Conservation (phyloP, 2,113 vertebrate genomes). For the Gulo gulo region DNA sequence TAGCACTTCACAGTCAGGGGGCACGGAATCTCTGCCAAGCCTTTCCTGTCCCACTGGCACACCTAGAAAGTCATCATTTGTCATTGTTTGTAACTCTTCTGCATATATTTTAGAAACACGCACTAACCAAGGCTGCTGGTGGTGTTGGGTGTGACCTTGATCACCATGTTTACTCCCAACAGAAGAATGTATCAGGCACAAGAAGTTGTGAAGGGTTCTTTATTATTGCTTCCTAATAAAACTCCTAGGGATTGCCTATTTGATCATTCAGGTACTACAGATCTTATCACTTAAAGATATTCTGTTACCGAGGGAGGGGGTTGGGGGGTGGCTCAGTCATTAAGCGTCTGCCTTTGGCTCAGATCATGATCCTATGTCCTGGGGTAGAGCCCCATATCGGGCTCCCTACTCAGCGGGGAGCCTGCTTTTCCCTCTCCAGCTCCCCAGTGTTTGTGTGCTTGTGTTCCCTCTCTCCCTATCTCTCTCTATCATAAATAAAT, state of each 20-base stretch:
- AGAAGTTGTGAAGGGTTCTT: not conserved
- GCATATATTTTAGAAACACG: not conserved
- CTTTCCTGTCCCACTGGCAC: not conserved
- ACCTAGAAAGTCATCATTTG: not conserved
- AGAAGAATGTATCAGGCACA: not conserved
- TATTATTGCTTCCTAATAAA: not conserved
- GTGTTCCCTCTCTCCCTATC: no score
- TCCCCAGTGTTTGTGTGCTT: no score
- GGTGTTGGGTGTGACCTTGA: not conserved
- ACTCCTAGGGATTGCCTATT: not conserved
- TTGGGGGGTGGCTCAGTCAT: no score
- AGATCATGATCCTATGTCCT: no score
- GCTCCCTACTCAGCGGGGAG: no score
- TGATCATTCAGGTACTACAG: not conserved
- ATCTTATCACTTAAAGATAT: slow-evolving; percentile 32
- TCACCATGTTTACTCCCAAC: not conserved
- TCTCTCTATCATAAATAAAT: no score
- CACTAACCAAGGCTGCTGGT: not conserved
- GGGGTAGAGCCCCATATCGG: no score
- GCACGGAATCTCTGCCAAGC: not conserved
- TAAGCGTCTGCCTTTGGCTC: no score
- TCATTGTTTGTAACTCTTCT: not conserved
- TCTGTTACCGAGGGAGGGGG: not conserved
- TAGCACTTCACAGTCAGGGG: not conserved
- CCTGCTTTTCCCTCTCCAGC: no score